Percentiles rank a stretch among this genome's conserved stretches.
Evolutionary conservation across 1,140 invertebrate species (phyloP).

Genomic region (Leptinotarsa texana): DNA sequence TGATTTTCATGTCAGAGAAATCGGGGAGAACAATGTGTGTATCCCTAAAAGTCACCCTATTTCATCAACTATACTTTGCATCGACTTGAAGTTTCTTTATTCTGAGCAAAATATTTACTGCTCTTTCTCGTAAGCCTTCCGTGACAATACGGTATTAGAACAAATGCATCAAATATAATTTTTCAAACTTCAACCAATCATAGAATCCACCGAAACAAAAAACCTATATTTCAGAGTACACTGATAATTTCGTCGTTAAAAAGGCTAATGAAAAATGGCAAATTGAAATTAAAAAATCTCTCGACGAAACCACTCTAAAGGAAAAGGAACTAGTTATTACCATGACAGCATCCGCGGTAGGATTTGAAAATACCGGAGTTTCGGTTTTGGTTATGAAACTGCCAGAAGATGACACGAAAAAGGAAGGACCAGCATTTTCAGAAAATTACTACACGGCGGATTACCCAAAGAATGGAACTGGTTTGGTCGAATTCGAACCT

Average conservation of each 20-base stretch:
- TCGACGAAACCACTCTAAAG: slow-evolving; percentile 7
- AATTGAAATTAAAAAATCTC: slow-evolving; percentile 1
- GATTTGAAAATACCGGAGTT: background rate
- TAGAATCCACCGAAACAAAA: background rate
- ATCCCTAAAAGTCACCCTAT: too few species aligned
- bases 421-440: slow-evolving; percentile 13
- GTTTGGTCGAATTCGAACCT: background rate
- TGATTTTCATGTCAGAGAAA: too few species aligned
- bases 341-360: slow-evolving; percentile 21
- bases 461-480: slow-evolving; percentile 12
- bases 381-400: slow-evolving; percentile 15
- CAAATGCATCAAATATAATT: too few species aligned
- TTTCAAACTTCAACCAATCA: too few species aligned
- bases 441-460: slow-evolving; percentile 12
- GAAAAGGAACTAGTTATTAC: slow-evolving; percentile 25
- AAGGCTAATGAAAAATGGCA: background rate
- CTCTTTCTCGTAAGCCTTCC: too few species aligned
- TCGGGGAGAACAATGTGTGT: too few species aligned
- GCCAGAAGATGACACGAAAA: background rate
- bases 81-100: too few species aligned
- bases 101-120: too few species aligned
- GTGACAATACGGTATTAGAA: too few species aligned
- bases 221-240: slow-evolving; percentile 11
- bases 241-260: slow-evolving; percentile 3
- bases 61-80: too few species aligned